phyloP scores from a whole-genome alignment of 2,797 vertebrate genomes.

The Halcyon chelicuti region DNA sequence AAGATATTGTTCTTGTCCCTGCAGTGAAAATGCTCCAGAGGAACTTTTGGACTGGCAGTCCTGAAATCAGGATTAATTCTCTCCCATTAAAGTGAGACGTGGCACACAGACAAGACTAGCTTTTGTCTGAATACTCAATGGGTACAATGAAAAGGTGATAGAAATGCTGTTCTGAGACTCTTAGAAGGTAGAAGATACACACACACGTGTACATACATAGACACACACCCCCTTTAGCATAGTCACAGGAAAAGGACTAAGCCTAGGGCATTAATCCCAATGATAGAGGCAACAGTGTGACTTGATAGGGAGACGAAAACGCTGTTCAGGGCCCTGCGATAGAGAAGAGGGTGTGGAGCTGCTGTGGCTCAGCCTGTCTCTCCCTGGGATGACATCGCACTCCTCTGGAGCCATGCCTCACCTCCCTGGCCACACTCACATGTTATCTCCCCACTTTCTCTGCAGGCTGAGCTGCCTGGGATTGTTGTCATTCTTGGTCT shows the following conservation, averaged over 20 bases:
- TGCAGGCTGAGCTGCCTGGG: constrained; percentile 17
- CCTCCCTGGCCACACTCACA: not conserved
- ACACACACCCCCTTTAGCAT: not conserved
- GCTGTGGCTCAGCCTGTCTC: not conserved
- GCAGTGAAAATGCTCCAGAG: not conserved
- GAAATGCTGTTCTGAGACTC: not conserved
- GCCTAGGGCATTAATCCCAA: not conserved
- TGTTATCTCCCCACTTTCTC: not conserved
- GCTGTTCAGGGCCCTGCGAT: not conserved
- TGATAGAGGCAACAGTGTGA: not conserved
- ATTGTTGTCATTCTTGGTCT: constrained; percentile 47
- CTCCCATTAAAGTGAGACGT: not conserved
- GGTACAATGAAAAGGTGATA: not conserved
- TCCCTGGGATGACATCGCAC: not conserved
- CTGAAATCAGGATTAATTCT: not conserved
- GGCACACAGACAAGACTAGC: not conserved
- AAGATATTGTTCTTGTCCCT: not conserved
- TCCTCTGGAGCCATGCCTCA: not conserved
- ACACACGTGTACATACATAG: not conserved
- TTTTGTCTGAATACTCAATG: not conserved
- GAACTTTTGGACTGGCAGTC: not conserved
- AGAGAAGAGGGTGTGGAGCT: not conserved
- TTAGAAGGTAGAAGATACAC: not conserved
- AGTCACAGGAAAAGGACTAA: not conserved
- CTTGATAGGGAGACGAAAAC: not conserved